Conservation (phyloP, 2,113 vertebrate genomes). For the Puntigrus tetrazona region DNA sequence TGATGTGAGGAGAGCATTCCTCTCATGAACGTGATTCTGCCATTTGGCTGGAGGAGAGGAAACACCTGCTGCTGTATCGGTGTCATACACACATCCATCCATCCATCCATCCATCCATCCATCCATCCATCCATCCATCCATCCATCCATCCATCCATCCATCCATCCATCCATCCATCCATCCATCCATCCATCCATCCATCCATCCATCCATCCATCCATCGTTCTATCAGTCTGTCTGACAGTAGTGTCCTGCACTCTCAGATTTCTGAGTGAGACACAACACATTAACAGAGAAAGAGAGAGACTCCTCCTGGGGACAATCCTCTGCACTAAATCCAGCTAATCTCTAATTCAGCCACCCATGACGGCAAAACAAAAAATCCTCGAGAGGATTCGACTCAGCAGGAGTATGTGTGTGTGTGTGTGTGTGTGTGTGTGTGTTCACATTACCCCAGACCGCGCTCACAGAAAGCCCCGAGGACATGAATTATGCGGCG, state of each 20-base stretch:
- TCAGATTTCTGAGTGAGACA: background rate
- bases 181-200: background rate
- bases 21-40: background rate
- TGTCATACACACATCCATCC: background rate
- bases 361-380: slow-evolving; percentile 19
- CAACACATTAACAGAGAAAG: background rate
- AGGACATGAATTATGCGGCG: slow-evolving; percentile 12
- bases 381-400: slow-evolving; percentile 8
- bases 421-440: slow-evolving; percentile 29
- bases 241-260: background rate
- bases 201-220: too few relatives aligned
- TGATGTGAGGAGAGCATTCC: background rate
- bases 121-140: background rate
- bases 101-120: background rate
- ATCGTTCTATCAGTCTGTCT: background rate
- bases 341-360: background rate
- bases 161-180: background rate
- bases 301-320: background rate
- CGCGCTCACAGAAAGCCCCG: slow-evolving; percentile 2
- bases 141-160: too few relatives aligned
- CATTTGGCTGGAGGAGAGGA: background rate
- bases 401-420: slow-evolving; percentile 28
- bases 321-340: background rate
- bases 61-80: background rate
- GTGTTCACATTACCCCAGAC: slow-evolving; percentile 14